A percentile compares a stretch with the other conserved stretches of the same genome.
phyloP scores from a whole-genome alignment of 2,113 vertebrate genomes.

The Gallinago media region DNA sequence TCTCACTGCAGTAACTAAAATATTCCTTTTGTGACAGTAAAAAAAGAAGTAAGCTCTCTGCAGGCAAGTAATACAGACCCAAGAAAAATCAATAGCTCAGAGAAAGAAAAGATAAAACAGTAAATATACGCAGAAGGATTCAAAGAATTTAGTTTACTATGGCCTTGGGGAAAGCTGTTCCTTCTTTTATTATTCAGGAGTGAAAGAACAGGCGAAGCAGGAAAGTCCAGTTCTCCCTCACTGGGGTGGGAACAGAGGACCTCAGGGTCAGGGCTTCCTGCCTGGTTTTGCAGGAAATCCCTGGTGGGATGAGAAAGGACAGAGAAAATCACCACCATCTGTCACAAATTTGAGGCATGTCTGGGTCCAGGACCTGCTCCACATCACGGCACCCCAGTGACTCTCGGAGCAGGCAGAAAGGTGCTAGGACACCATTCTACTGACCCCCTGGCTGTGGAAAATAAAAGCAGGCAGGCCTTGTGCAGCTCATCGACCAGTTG shows the following conservation, averaged over 20 bases:
- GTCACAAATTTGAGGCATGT: not conserved
- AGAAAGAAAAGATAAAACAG: not conserved
- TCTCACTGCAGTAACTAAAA: not conserved
- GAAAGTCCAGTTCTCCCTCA: not conserved
- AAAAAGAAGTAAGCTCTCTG: not conserved
- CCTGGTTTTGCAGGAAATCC: not conserved
- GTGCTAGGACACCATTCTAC: not conserved
- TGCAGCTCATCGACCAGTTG: not conserved
- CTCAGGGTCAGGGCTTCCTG: not conserved
- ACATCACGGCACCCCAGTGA: not conserved
- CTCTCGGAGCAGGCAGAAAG: not conserved
- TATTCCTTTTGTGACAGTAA: not conserved
- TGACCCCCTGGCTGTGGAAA: not conserved
- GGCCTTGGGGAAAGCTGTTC: not conserved
- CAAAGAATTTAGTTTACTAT: not conserved
- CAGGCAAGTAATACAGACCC: not conserved
- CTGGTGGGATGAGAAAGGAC: not conserved
- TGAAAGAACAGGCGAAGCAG: not conserved
- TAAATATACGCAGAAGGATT: not conserved
- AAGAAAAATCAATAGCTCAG: not conserved
- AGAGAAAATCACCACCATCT: not conserved
- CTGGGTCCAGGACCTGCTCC: not conserved
- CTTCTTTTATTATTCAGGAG: not conserved
- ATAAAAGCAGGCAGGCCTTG: not conserved
- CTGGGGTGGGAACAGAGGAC: rapidly evolving